phyloP scores from a whole-genome alignment of 2,888 invertebrate species.

The Acrobasis repandana region DNA sequence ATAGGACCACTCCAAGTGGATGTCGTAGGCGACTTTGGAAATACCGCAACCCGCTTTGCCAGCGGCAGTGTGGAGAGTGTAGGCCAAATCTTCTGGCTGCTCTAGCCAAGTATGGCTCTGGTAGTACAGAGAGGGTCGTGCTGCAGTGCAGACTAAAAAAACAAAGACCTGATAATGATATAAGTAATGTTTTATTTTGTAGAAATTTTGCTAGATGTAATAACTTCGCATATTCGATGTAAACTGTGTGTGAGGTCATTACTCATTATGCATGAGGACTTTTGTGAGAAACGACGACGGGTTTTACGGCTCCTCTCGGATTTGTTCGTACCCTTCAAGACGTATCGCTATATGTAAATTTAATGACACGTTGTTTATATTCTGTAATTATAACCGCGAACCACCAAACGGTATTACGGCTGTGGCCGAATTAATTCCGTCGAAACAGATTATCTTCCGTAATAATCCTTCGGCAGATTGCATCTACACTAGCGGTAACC shows the following conservation, averaged over 20 bases:
- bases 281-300: constrained; percentile 51
- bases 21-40: no score
- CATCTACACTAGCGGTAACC: constrained; percentile 16
- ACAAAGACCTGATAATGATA: no score
- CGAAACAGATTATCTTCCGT: constrained; percentile 15
- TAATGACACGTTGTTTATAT: constrained; percentile 64
- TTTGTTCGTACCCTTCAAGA: constrained; percentile 55
- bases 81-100: no score
- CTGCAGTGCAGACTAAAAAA: no score
- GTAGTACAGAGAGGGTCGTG: no score
- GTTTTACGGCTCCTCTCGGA: constrained; percentile 51
- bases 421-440: constrained; percentile 29
- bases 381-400: constrained; percentile 49
- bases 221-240: not conserved
- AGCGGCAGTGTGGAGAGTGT: no score
- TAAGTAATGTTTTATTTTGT: no score
- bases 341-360: constrained; percentile 68
- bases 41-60: no score
- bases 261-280: constrained; percentile 50
- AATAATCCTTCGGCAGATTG: constrained; percentile 12
- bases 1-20: no score
- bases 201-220: not conserved
- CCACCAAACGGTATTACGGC: constrained; percentile 37
- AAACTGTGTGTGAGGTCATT: constrained; percentile 40
- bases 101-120: no score